Conservation (phyloP, 2,797 vertebrate genomes). For the Scolopax bukidnonensis region DNA sequence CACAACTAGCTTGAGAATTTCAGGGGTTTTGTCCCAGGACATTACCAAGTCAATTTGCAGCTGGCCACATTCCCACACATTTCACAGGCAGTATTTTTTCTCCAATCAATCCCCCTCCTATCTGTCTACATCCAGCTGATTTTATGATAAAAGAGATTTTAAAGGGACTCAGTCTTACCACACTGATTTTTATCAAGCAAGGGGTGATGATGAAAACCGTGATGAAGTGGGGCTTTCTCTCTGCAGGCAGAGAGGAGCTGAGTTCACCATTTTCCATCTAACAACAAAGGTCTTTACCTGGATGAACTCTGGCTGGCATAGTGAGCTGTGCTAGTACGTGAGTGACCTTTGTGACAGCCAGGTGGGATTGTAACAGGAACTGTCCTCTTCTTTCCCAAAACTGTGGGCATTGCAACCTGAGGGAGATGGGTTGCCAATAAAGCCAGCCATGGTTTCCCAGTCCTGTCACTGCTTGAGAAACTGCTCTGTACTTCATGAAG, state of each 20-base stretch:
- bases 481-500: background rate
- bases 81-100: conserved; percentile 2
- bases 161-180: background rate
- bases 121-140: background rate
- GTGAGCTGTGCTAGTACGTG: background rate
- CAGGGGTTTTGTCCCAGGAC: conserved; percentile 16
- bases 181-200: background rate
- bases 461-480: background rate
- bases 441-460: background rate
- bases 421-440: background rate
- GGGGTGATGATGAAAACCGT: background rate
- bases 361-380: background rate
- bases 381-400: background rate
- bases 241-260: background rate
- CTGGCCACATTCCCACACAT: background rate
- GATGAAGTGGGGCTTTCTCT: background rate
- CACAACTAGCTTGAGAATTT: conserved; percentile 29
- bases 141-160: conserved; percentile 8
- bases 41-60: conserved; percentile 32
- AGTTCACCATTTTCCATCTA: background rate
- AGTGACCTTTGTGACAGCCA: background rate
- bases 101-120: background rate
- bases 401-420: background rate
- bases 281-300: background rate
- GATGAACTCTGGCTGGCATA: background rate